Evolutionary conservation across 2,113 vertebrate species (phyloP).

Genomic region (Microtus ochrogaster): DNA sequence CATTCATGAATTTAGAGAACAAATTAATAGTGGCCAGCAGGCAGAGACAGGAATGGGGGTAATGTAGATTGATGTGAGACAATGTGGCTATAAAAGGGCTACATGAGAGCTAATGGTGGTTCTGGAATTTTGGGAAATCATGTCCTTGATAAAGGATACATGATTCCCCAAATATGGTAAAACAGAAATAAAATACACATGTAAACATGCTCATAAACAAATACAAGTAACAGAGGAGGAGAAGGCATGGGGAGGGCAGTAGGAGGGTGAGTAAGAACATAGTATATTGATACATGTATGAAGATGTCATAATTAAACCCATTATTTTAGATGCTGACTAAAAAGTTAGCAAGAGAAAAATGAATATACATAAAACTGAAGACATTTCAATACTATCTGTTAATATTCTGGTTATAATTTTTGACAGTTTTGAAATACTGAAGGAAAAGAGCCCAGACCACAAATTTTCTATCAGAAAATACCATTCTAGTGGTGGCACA

Average conservation of each 20-base stretch:
- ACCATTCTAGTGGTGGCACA: too few relatives aligned
- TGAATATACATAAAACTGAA: not conserved
- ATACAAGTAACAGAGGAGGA: not conserved
- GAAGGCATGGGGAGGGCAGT: not conserved
- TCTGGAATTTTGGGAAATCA: not conserved
- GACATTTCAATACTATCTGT: not conserved
- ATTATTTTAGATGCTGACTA: not conserved
- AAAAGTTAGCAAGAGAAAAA: not conserved
- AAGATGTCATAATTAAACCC: not conserved
- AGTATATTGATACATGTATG: too few relatives aligned
- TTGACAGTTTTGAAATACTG: not conserved
- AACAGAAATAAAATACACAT: slow-evolving; percentile 17
- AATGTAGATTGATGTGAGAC: not conserved
- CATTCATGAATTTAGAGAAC: not conserved
- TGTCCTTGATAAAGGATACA: not conserved
- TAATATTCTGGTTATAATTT: slow-evolving; percentile 24
- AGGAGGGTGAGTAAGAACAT: not conserved
- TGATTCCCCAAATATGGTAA: not conserved
- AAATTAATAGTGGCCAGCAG: not conserved
- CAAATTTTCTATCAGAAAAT: slow-evolving; percentile 7
- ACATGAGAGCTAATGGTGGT: not conserved
- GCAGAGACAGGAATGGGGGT: not conserved
- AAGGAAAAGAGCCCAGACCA: not conserved
- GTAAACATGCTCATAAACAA: not conserved
- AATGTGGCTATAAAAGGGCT: not conserved